A percentile compares a stretch with the other conserved stretches of the same genome.
Evolutionary conservation across 2,113 vertebrate species (phyloP).

Genomic region (Abramis brama): DNA sequence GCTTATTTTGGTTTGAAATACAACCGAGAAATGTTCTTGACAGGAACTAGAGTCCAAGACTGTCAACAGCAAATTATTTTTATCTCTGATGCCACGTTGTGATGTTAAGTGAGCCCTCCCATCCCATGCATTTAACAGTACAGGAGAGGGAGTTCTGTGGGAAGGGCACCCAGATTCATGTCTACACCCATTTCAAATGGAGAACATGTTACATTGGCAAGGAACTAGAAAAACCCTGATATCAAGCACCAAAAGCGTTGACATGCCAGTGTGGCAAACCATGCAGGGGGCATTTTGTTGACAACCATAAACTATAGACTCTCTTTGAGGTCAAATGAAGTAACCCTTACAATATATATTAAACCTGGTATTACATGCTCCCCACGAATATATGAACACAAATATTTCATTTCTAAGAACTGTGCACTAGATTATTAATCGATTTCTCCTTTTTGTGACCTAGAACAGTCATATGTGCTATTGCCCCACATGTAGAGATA

Average conservation of each 20-base stretch:
- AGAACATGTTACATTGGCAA: background rate
- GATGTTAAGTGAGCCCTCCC: conserved; percentile 72
- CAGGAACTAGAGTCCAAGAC: background rate
- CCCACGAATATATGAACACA: background rate
- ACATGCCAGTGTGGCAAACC: background rate
- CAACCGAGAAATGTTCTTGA: background rate
- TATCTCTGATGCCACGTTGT: conserved; percentile 75
- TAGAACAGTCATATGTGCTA: background rate
- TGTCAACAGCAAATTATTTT: conserved; percentile 62
- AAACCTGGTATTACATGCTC: too few species aligned
- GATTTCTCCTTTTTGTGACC: background rate
- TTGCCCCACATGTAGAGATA: background rate
- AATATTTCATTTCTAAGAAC: background rate
- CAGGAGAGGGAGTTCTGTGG: background rate
- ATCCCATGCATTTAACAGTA: conserved; percentile 62
- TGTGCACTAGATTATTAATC: background rate
- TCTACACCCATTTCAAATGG: conserved; percentile 52
- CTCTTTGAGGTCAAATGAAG: background rate
- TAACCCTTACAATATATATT: background rate
- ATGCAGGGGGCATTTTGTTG: background rate
- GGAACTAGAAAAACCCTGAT: background rate
- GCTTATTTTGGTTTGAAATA: background rate
- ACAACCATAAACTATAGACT: background rate
- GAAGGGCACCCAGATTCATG: background rate
- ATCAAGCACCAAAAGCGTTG: background rate